Base-by-base conservation (phyloP, 64 coral and sea anemone species). In the Trachythela sp. region DNA sequence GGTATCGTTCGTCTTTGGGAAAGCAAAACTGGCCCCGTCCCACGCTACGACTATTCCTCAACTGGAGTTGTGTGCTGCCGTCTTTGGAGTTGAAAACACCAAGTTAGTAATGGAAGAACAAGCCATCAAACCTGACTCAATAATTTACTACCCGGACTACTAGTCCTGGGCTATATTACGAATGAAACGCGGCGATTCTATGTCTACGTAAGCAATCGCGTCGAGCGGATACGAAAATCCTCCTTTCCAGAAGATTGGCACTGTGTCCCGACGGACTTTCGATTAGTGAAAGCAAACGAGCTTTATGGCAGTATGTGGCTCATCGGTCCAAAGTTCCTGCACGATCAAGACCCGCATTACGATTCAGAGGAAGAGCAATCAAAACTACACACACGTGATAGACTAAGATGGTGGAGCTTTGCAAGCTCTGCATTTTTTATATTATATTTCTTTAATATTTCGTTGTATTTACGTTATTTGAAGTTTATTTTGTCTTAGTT, bases 131-230 rank as follows among this genome's bases (percentile, higher is more conserved):
- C 88, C 85, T 24, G 67, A 90, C 18, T 37, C 48, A 38, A 77
- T 90, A 17, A 87, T 68, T 0, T 94, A 90, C 68, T 90, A 90
- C 70, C 84, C 89, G 8, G 89, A 94, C 56, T 88, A 85, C 75
- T 91, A 2, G 77, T 94, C 8, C 72, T 94, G 18, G 89, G 92
- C 14, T 91, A 94, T 37, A 91, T 94, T 36, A 27, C 43, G 10
- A 94, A 94, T 56, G 88, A 94, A 26, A 68, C 39, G 38, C 84
- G 84, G 2, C 71, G 88, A 32, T 94, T 91, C 58, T 91, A 94
- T 35, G 89, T 89, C 1, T 94, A 91, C 22, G 93, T 94, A 34
- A 88, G 59, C 40, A 89, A 91, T 18, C 85, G 42, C 8, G 89
- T 85, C 33, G 33, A 91, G 27, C n/a, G 52, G n/a, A 91, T 91